Conservation (phyloP, 2,888 invertebrate genomes). For the Polymixis lichenea region DNA sequence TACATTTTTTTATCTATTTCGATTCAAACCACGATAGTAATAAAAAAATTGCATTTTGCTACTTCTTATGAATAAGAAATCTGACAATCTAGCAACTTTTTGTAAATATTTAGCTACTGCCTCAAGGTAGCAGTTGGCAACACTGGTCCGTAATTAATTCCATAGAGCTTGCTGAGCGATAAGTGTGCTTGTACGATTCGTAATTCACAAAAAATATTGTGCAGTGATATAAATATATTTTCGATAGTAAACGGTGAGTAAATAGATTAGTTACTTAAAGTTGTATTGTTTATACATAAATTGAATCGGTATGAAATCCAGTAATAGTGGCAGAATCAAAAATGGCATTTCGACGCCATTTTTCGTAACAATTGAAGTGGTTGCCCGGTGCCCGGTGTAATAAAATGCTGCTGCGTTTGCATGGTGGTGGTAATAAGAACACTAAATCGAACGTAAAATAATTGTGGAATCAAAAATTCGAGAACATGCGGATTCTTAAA, state of each 20-base stretch:
- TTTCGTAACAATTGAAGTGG: constrained; percentile 17
- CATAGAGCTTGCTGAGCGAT: too few relatives aligned
- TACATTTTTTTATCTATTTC: too few relatives aligned
- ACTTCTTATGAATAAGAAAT: too few relatives aligned
- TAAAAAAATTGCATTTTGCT: too few relatives aligned
- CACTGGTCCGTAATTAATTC: too few relatives aligned
- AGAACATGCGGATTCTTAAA: not conserved
- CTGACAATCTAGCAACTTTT: too few relatives aligned
- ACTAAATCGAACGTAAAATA: not conserved
- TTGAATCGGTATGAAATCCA: not conserved
- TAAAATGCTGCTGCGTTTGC: not conserved
- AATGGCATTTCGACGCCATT: constrained; percentile 25
- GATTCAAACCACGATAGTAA: too few relatives aligned
- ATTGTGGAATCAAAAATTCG: not conserved
- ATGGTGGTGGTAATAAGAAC: too few relatives aligned
- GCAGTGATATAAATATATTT: constrained; percentile 4
- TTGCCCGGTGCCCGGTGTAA: not conserved
- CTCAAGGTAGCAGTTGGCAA: too few relatives aligned
- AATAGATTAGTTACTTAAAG: not conserved
- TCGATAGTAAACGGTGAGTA: constrained; percentile 14
- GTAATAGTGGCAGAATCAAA: not conserved
- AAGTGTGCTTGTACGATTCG: not conserved
- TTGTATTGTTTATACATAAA: too few relatives aligned
- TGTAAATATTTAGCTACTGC: too few relatives aligned
- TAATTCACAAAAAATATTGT: not conserved